Evolutionary conservation across 1,140 invertebrate species (phyloP).

Genomic region (Drosophila persimilis): DNA sequence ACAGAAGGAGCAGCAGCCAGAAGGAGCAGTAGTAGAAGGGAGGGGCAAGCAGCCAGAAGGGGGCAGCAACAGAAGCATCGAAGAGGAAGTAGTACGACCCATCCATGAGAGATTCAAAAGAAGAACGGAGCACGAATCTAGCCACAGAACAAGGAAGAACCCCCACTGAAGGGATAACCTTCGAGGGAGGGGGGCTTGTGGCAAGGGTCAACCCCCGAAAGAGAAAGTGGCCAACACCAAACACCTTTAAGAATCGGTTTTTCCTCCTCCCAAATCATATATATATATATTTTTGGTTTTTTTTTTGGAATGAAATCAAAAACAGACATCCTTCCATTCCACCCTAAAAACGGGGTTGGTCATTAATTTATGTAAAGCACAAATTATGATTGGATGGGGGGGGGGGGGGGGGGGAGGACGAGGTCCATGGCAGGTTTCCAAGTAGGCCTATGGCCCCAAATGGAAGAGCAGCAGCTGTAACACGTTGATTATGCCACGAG

Average conservation of each 20-base stretch:
- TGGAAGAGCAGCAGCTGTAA: conserved; percentile 60
- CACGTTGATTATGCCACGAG: conserved; percentile 71
- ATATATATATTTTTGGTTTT: conserved; percentile 27
- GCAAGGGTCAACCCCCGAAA: too few relatives aligned
- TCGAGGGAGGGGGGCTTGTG: too few relatives aligned
- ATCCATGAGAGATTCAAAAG: not conserved
- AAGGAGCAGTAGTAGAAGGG: conserved; percentile 27
- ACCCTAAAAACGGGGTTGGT: conserved; percentile 43
- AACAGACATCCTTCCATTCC: conserved; percentile 32
- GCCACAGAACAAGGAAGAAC: too few relatives aligned
- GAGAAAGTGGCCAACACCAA: not conserved
- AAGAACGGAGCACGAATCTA: too few relatives aligned
- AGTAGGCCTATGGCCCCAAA: conserved; percentile 65
- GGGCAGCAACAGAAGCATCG: not conserved
- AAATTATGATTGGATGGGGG: conserved; percentile 74
- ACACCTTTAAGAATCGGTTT: conserved; percentile 65
- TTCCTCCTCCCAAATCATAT: conserved; percentile 6
- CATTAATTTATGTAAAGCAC: conserved; percentile 83
- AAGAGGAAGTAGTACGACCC: conserved; percentile 22
- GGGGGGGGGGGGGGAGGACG: conserved; percentile 5
- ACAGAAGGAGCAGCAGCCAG: conserved; percentile 33
- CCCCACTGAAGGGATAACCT: too few relatives aligned
- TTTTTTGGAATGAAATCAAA: conserved; percentile 63
- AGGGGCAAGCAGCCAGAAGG: not conserved
- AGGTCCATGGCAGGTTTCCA: conserved; percentile 47